Evolutionary conservation across 2,797 vertebrate genomes (phyloP), one percentile per base, ranked within the genome.

Genomic region (Acanthurus leucopareius): DNA sequence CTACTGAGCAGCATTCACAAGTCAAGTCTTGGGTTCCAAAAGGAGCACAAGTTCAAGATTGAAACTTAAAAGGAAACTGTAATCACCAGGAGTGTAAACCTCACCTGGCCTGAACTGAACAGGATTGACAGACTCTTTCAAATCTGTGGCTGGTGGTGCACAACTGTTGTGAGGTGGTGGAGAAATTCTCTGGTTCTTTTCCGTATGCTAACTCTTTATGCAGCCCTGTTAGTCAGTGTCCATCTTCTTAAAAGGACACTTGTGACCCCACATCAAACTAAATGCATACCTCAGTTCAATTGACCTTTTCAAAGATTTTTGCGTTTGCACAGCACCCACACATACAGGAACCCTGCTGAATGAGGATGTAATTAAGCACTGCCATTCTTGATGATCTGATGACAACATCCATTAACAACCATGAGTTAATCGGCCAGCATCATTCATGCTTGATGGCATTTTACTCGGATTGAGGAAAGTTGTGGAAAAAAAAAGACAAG

Each of bases 391-490:
- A 71, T 49, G 28, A 42, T 65, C 45, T 45, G 35, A 76, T 49
- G 48, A 57, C 10, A 22, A 59, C 49, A 35, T 47, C 77, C 47
- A 15, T 75, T 68, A 79, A 86, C 78, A 28, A 51, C 65, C 5
- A 22, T 60, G 56, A 82, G 73, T 72, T 54, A 61, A 35, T 35
- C 61, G 20, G 20, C 20, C 1, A 0, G 40, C 63, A 73, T 83
- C 35, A 72, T 42, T 83, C 32, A 75, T 22, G 17, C 28, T 7
- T 19, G 40, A 38, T 66, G 83, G 76, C 81, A 72, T 85, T 85
- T 67, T 65, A 79, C 53, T 59, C 52, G 19, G 59, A 32, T 52
- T 52, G 22, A 72, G 17, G 13, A 8, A 62, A 57, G 11, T 20
- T 5, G 5, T 22, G 9, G 5, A 1, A 42, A 70, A 63, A 63